A percentile compares a stretch with the other conserved stretches of the same genome.
phyloP scores from a whole-genome alignment of 1,140 invertebrate species.

The Euura lappo region DNA sequence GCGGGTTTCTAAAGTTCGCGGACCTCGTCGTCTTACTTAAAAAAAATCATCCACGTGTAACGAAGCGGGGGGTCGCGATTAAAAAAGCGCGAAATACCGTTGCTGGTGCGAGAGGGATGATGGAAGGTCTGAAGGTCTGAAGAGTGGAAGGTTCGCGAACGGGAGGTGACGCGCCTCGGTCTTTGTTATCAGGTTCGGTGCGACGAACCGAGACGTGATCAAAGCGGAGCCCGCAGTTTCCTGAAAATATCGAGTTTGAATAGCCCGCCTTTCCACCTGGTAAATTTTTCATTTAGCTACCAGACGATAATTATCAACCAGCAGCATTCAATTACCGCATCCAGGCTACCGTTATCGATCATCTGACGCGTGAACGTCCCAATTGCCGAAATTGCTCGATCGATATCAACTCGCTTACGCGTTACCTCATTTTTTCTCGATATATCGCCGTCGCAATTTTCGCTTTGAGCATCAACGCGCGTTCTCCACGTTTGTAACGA shows the following conservation, averaged over 20 bases:
- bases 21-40: no score
- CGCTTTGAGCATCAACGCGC: constrained; percentile 29
- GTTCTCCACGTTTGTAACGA: constrained; percentile 31
- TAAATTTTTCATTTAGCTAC: neutral
- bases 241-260: constrained; percentile 7
- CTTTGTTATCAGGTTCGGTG: neutral
- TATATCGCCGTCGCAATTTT: constrained; percentile 30
- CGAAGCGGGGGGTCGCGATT: neutral
- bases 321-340: constrained; percentile 3
- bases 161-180: neutral
- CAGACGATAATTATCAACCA: constrained; percentile 3
- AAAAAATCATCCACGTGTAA: no score
- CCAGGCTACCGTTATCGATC: neutral
- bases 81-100: neutral
- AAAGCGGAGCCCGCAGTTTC: constrained; percentile 1
- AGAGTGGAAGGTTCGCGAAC: neutral
- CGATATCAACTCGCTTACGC: constrained; percentile 29
- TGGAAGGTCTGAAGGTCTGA: neutral
- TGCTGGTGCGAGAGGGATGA: neutral
- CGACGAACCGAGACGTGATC: neutral
- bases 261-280: constrained; percentile 3
- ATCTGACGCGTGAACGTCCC: neutral
- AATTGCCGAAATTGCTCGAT: constrained; percentile 15
- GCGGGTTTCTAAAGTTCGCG: no score
- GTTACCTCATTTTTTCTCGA: no score